Base-by-base conservation (phyloP, 2,797 vertebrate genomes). In the Bryconaethiops microstoma region DNA sequence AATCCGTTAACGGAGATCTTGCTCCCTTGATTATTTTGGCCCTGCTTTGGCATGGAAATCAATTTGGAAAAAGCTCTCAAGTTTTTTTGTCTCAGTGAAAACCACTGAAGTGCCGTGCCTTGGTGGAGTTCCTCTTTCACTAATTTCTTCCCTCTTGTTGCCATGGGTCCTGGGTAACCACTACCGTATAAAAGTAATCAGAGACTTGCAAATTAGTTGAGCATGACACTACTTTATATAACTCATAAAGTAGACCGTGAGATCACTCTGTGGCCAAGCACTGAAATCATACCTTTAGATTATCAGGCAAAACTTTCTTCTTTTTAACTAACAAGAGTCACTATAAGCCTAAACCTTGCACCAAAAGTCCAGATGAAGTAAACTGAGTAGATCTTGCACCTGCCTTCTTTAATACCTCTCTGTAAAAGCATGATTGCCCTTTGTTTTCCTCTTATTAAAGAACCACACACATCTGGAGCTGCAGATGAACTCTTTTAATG, bases 1-100 rank as follows among this genome's bases (percentile, higher is more conserved):
- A 93, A 93, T 94, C 92, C 91, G 93, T 94, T 94, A 94, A 92
- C 91, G 91, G 91, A 90, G 92, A 94, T 94, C 91, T 91, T 88
- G 89, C 92, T 93, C 92, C 91, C 92, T 90, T 93, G 92, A 94
- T 95, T 93, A 93, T 94, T 93, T 93, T 90, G 91, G 90, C 91
- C 91, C 90, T 92, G 91, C 93, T 92, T 92, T 92, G 90, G 87
- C 86, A 89, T 81, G 80, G 86, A 92, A 91, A 94, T 90, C 92
- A 93, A 94, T 93, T 94, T 94, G 86, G 91, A 93, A 87, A 87
- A 92, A 89, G 90, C 91, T 90, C 86, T 39, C 86, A 87, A 87
- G 90, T 91, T 91, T 93, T 92, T 93, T 92, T 93, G 90, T 92
- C 89, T 91, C 91, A 86, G 88, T 91, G 90, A 92, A 92, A 92